Conservation (phyloP, 2,888 invertebrate genomes). For the Eucera pruinosa region DNA sequence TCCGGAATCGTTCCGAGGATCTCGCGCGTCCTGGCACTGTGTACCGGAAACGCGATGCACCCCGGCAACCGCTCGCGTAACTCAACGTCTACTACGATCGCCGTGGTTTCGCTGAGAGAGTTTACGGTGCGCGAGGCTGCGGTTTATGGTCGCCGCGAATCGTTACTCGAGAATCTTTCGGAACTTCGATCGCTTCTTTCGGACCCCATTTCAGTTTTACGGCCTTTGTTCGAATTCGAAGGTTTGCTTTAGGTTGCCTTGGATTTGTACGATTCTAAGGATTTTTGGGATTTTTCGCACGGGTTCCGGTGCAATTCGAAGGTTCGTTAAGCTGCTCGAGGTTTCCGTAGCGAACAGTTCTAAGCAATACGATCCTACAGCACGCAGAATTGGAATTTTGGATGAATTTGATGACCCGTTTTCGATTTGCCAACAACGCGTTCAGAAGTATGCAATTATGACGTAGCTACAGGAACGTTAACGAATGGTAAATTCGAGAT, state of each 20-base stretch:
- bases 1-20: slow-evolving; percentile 51
- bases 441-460: too few relatives aligned
- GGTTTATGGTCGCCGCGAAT: slow-evolving; percentile 31
- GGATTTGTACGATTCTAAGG: too few relatives aligned
- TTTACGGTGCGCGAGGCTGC: slow-evolving; percentile 45
- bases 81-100: slow-evolving; percentile 31
- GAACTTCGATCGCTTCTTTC: not conserved
- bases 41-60: slow-evolving; percentile 50
- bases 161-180: slow-evolving; percentile 36
- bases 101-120: slow-evolving; percentile 9
- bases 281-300: not conserved
- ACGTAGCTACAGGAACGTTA: too few relatives aligned
- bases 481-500: too few relatives aligned
- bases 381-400: too few relatives aligned
- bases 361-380: too few relatives aligned
- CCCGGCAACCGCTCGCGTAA: slow-evolving; percentile 28
- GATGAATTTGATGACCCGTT: too few relatives aligned
- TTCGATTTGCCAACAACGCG: too few relatives aligned
- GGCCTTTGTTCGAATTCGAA: not conserved
- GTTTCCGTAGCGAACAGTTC: too few relatives aligned
- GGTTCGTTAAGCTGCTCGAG: too few relatives aligned
- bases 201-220: not conserved
- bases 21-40: slow-evolving; percentile 38
- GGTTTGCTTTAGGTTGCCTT: not conserved
- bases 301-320: too few relatives aligned